Base-by-base conservation (phyloP, 2,113 vertebrate genomes). In the Gavialis gangeticus region DNA sequence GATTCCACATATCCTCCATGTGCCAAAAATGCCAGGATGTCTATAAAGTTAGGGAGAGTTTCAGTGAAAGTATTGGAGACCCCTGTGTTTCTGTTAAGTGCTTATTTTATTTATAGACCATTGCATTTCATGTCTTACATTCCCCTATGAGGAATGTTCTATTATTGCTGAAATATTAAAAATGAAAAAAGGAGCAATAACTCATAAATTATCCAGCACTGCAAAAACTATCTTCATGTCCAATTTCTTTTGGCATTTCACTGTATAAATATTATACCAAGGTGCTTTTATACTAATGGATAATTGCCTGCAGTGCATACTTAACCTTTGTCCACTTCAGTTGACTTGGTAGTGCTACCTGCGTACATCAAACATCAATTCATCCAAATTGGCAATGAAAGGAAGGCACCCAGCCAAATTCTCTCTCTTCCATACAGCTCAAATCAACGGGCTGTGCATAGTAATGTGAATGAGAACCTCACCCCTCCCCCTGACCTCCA, bases 271-370 rank as follows among this genome's bases (percentile, higher is more conserved):
- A 87, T 93, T 85, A 93, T 81, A 89, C 84, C n/a, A 77, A 95
- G 75, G 64, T 94, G 90, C 82, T 95, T 91, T 95, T 95, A 92
- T 24, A 64, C 90, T 93, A 89, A 95, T 94, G 93, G 86, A 79
- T 94, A 93, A 96, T 83, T 96, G 93, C 90, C 90, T 90, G 84
- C 84, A 85, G 87, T 37, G 64, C 57, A 82, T 85, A 94, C 66
- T 96, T 94, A 89, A 90, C 94, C 88, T 92, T 3, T 93, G 73
- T n/a, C 64, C 87, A 81, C 77, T 85, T 55, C 84, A 79, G 58
- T 81, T 76, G 91, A 93, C 88, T 92, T 93, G 82, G 82, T 93
- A 79, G 87, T 34, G n/a, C 60, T 89, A 85, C 82, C 91, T 82
- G 75, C 1, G 0, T 81, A 89, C 75, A 83, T 87, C 77, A 95